A percentile compares a stretch with the other conserved stretches of the same genome.
phyloP scores from a whole-genome alignment of 2,888 invertebrate species.

The Tenthredo amoena region DNA sequence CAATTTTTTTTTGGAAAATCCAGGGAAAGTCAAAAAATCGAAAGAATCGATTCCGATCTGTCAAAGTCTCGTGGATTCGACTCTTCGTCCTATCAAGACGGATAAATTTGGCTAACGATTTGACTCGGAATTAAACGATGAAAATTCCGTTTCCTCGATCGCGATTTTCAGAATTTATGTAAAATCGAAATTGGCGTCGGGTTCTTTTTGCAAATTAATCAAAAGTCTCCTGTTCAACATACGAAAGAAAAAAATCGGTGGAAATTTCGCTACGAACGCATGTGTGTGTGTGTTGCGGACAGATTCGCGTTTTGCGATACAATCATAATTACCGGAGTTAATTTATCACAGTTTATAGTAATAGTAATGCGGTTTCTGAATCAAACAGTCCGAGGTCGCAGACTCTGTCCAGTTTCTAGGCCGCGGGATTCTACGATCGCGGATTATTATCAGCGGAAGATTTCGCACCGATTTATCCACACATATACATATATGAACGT shows the following conservation, averaged over 20 bases:
- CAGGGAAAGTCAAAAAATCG: too few relatives aligned
- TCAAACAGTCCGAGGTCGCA: conserved; percentile 15
- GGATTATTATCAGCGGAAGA: not conserved
- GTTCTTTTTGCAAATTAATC: too few relatives aligned
- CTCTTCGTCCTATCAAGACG: too few relatives aligned
- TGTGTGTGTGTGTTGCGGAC: not conserved
- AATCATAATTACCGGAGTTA: not conserved
- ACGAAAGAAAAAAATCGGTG: not conserved
- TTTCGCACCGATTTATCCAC: not conserved
- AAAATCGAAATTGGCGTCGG: too few relatives aligned
- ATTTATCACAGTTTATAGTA: not conserved
- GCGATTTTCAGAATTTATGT: too few relatives aligned
- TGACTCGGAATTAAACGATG: too few relatives aligned
- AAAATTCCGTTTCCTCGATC: too few relatives aligned
- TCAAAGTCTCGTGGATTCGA: too few relatives aligned
- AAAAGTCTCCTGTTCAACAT: not conserved
- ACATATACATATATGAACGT: not conserved
- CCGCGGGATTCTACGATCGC: not conserved
- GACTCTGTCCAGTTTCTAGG: not conserved
- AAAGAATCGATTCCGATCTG: too few relatives aligned
- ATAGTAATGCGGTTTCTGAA: conserved; percentile 27
- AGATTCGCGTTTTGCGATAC: not conserved
- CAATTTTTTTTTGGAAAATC: too few relatives aligned
- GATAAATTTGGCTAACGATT: too few relatives aligned
- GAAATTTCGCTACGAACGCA: not conserved